Conservation (phyloP, 1,140 invertebrate species). For the Stegodyphus mimosarum region DNA sequence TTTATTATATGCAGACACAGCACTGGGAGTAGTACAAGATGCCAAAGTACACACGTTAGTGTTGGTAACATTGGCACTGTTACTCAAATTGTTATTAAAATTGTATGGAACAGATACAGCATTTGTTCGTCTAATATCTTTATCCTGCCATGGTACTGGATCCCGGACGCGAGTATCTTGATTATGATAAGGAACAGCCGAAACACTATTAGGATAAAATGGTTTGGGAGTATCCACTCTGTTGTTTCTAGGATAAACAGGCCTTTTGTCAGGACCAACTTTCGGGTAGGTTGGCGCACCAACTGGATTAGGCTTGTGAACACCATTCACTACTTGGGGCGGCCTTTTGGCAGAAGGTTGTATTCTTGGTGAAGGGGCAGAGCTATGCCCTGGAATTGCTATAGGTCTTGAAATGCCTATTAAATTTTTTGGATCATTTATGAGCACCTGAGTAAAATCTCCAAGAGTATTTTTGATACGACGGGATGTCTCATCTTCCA, state of each 20-base stretch:
- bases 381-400: neutral
- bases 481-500: constrained; percentile 76
- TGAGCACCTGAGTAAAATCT: constrained; percentile 74
- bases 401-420: constrained; percentile 73
- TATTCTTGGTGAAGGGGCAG: neutral
- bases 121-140: neutral
- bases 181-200: neutral
- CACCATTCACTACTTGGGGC: neutral
- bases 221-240: neutral
- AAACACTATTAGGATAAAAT: constrained; percentile 1
- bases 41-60: neutral
- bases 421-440: constrained; percentile 75
- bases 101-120: neutral
- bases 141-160: neutral
- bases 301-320: neutral
- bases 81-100: neutral
- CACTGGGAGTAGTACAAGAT: neutral
- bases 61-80: neutral
- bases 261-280: constrained; percentile 33
- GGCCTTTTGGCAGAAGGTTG: neutral
- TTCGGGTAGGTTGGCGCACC: neutral
- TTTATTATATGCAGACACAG: neutral
- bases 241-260: neutral
- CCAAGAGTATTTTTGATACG: constrained; percentile 81
- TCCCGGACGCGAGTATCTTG: constrained; percentile 20